phyloP scores from a whole-genome alignment of 2,113 vertebrate species.

The Eulacestoma nigropectus region DNA sequence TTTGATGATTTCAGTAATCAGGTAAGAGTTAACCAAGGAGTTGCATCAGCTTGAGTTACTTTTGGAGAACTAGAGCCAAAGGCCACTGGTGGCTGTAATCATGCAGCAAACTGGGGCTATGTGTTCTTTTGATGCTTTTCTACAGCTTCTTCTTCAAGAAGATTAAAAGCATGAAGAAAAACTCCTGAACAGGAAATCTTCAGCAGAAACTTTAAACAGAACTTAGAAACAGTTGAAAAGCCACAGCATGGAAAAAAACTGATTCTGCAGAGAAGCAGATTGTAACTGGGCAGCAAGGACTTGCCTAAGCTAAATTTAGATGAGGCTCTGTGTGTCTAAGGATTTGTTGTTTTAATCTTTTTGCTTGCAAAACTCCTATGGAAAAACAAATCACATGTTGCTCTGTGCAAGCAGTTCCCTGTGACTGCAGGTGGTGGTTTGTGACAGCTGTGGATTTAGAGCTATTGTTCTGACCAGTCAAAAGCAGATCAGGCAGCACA shows the following conservation, averaged over 20 bases:
- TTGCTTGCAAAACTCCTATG: not conserved
- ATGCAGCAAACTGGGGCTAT: not conserved
- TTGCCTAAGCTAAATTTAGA: not conserved
- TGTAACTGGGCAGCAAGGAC: not conserved
- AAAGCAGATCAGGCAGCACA: not conserved
- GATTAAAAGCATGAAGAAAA: not conserved
- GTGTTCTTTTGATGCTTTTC: not conserved
- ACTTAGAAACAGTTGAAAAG: slow-evolving; percentile 19
- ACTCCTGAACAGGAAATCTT: not conserved
- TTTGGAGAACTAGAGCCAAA: not conserved
- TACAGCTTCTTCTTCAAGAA: not conserved
- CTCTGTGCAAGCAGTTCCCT: not conserved
- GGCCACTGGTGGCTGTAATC: not conserved
- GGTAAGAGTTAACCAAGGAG: not conserved
- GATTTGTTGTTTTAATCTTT: not conserved
- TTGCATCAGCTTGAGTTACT: not conserved
- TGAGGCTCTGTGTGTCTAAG: not conserved
- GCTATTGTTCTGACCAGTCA: not conserved
- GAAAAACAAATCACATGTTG: not conserved
- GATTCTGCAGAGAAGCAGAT: not conserved
- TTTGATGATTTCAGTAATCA: not conserved
- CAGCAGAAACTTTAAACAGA: not conserved
- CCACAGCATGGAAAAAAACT: not conserved
- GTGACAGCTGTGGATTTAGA: not conserved
- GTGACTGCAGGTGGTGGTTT: not conserved